Evolutionary conservation across 2,888 invertebrate species (phyloP).

Genomic region (Stomorhina lunata): DNA sequence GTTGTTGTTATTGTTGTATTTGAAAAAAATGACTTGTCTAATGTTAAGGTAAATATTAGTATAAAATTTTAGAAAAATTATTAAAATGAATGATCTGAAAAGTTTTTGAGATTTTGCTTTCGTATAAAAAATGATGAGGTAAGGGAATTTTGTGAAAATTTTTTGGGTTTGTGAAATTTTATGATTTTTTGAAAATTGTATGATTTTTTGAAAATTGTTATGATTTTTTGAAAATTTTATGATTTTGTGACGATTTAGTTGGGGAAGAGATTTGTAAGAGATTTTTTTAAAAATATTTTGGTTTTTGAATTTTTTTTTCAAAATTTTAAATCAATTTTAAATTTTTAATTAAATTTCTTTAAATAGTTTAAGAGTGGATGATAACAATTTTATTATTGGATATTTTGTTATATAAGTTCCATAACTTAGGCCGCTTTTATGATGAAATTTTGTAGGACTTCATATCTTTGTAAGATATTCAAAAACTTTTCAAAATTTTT

Average conservation of each 20-base stretch:
- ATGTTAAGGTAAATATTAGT: conserved; percentile 22
- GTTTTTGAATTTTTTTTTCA: not conserved
- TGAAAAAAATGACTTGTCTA: conserved; percentile 35
- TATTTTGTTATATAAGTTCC: conserved; percentile 47
- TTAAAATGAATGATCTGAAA: conserved; percentile 19
- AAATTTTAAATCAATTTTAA: not conserved
- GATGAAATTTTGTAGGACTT: conserved; percentile 14
- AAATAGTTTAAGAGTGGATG: conserved; percentile 19
- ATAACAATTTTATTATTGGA: conserved; percentile 49
- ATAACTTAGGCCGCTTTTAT: conserved; percentile 58
- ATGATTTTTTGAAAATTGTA: not conserved
- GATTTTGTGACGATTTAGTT: not conserved
- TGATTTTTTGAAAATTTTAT: not conserved
- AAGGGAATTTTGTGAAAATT: too few relatives aligned
- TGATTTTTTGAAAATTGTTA: not conserved
- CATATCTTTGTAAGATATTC: not conserved
- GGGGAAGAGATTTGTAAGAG: not conserved
- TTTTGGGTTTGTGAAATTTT: not conserved
- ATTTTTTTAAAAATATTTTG: not conserved
- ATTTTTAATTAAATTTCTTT: not conserved
- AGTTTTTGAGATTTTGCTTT: too few relatives aligned
- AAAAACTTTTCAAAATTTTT: not conserved
- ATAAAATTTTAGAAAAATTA: not conserved
- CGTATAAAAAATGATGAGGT: too few relatives aligned
- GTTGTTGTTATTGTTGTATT: not conserved